Percentiles rank a stretch among this genome's conserved stretches.
Evolutionary conservation across 2,797 vertebrate species (phyloP).

Genomic region (Valencia hispanica): DNA sequence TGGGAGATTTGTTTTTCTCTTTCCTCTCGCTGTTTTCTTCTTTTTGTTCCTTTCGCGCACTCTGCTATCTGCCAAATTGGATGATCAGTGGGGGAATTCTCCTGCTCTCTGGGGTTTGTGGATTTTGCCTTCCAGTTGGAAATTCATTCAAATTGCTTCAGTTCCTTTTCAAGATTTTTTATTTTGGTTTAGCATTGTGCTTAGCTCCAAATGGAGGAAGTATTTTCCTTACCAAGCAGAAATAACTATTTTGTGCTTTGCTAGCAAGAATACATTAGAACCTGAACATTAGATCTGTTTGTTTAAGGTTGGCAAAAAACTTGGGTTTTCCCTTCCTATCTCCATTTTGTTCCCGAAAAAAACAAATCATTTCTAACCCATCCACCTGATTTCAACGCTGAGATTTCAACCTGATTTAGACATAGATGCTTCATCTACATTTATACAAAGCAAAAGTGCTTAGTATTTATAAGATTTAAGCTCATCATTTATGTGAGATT

Average conservation of each 20-base stretch:
- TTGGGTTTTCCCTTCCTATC: neutral
- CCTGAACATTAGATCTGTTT: neutral
- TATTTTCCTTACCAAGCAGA: constrained; percentile 5
- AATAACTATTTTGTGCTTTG: constrained; percentile 49
- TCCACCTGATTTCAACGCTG: neutral
- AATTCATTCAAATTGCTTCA: constrained; percentile 68
- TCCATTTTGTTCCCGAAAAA: neutral
- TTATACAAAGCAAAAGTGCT: too few species aligned
- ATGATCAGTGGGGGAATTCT: constrained; percentile 79
- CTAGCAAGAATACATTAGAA: neutral
- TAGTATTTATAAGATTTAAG: too few species aligned
- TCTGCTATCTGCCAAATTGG: constrained; percentile 77
- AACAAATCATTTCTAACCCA: neutral
- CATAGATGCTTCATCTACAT: too few species aligned
- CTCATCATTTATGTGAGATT: too few species aligned
- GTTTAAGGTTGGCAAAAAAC: neutral
- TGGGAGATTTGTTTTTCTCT: constrained; percentile 51
- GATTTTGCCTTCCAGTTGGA: constrained; percentile 76
- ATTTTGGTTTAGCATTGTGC: constrained; percentile 70
- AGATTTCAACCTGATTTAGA: neutral
- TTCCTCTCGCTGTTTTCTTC: constrained; percentile 33
- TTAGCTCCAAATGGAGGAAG: constrained; percentile 31
- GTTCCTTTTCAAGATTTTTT: constrained; percentile 61
- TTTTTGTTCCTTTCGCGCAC: constrained; percentile 14
- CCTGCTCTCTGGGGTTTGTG: constrained; percentile 72